Evolutionary conservation across 30 jellyfish, hydroid and myxozoan genomes (phyloP).

Genomic region (Aurelia sp.): DNA sequence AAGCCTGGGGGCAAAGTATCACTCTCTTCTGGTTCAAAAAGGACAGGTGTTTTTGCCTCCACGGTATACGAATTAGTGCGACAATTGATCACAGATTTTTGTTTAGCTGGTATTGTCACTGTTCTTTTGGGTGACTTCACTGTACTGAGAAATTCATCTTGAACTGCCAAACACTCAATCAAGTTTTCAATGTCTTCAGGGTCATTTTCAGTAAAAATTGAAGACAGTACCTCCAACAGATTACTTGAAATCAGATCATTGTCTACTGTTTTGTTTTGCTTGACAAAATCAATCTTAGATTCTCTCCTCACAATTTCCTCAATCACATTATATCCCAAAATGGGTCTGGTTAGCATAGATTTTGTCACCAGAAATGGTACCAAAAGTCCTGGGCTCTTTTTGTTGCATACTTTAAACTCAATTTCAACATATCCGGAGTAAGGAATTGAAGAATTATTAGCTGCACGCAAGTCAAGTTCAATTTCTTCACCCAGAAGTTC

Average conservation of each 20-base stretch:
- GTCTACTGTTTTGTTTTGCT: background rate
- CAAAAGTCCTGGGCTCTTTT: background rate
- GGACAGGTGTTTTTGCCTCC: constrained; percentile 52
- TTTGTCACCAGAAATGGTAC: constrained; percentile 41
- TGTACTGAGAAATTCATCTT: constrained; percentile 27
- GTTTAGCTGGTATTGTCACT: constrained; percentile 19
- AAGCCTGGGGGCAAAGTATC: constrained; percentile 57
- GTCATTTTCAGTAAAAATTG: constrained; percentile 7
- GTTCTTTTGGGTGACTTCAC: constrained; percentile 29
- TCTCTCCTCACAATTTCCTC: constrained; percentile 6
- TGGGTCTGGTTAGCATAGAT: background rate
- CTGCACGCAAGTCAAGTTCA: constrained; percentile 1
- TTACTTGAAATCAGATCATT: background rate
- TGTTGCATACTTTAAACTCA: background rate
- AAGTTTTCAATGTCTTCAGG: constrained; percentile 10
- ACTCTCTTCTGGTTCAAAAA: constrained; percentile 54
- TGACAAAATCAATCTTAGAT: too few relatives aligned
- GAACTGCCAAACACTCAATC: constrained; percentile 17
- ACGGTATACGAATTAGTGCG: constrained; percentile 27
- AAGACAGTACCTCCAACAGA: constrained; percentile 2
- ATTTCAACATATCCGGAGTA: constrained; percentile 35
- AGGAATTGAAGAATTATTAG: constrained; percentile 12
- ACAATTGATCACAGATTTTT: constrained; percentile 6
- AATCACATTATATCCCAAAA: constrained; percentile 40
- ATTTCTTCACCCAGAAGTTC: constrained; percentile 6